Percentiles rank a stretch among this genome's conserved stretches.
phyloP scores from a whole-genome alignment of 2,113 vertebrate species.

The Pycnonotus jocosus region DNA sequence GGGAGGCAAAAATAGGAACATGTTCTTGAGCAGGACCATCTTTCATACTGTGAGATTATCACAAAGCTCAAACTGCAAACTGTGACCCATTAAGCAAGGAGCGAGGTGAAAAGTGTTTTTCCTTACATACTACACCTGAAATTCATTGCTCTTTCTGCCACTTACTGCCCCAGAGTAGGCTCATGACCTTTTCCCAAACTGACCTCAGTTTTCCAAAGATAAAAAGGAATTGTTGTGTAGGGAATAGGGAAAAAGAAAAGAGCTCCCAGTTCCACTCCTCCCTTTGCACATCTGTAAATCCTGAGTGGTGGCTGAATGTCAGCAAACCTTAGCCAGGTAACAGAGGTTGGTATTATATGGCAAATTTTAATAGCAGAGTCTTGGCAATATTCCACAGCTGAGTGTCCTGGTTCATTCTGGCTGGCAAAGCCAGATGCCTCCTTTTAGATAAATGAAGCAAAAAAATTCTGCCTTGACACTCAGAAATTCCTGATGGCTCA shows the following conservation, averaged over 20 bases:
- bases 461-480: not conserved
- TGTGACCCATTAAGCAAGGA: rapidly evolving
- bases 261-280: rapidly evolving
- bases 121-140: not conserved
- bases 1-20: not conserved
- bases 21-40: not conserved
- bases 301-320: too few species aligned
- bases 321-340: not conserved
- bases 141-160: not conserved
- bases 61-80: not conserved
- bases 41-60: not conserved
- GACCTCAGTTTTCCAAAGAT: not conserved
- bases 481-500: not conserved
- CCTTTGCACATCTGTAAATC: not conserved
- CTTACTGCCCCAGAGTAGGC: not conserved
- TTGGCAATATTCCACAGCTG: not conserved
- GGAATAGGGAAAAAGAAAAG: not conserved
- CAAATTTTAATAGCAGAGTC: not conserved
- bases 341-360: not conserved
- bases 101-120: not conserved
- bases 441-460: not conserved
- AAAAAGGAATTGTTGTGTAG: not conserved
- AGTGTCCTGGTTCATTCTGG: not conserved
- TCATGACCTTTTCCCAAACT: too few species aligned
- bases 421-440: not conserved